phyloP scores from a whole-genome alignment of 2,113 vertebrate species.

The Rhagologus leucostigma region DNA sequence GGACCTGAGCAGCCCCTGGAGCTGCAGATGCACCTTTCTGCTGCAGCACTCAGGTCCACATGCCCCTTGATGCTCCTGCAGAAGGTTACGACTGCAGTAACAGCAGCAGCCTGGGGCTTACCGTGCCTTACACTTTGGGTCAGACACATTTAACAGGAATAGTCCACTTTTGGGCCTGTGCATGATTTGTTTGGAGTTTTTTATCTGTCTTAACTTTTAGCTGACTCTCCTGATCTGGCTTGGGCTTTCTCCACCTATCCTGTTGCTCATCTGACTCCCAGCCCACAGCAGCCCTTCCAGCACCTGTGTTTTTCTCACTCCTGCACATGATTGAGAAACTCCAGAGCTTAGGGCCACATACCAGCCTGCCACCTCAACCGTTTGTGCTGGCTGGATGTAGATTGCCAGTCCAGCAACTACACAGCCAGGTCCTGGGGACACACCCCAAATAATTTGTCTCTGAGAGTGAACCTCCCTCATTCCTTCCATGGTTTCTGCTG shows the following conservation, averaged over 20 bases:
- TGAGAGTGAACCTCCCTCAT: slow-evolving; percentile 44
- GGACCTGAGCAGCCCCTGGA: not conserved
- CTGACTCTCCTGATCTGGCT: not conserved
- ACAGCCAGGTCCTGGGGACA: not conserved
- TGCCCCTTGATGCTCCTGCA: not conserved
- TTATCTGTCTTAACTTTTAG: not conserved
- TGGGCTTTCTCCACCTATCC: slow-evolving; percentile 36
- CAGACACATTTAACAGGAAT: not conserved
- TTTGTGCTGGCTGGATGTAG: not conserved
- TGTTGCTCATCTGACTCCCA: slow-evolving; percentile 28
- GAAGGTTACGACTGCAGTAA: not conserved
- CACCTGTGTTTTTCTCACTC: slow-evolving; percentile 31
- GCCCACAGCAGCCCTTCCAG: not conserved
- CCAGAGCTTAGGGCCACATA: slow-evolving; percentile 26
- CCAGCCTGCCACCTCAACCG: slow-evolving; percentile 51
- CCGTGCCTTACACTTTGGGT: not conserved
- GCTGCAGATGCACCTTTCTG: not conserved
- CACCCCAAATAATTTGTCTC: slow-evolving; percentile 18
- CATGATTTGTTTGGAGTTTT: not conserved
- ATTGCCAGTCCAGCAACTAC: not conserved
- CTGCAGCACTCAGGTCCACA: not conserved
- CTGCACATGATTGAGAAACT: slow-evolving; percentile 14
- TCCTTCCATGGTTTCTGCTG: slow-evolving; percentile 48
- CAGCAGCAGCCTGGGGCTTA: not conserved
- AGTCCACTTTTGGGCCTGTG: not conserved